Percentiles rank a stretch among this genome's conserved stretches.
Conservation (phyloP, 2,797 vertebrate species). For the Eupleurogrammus muticus region DNA sequence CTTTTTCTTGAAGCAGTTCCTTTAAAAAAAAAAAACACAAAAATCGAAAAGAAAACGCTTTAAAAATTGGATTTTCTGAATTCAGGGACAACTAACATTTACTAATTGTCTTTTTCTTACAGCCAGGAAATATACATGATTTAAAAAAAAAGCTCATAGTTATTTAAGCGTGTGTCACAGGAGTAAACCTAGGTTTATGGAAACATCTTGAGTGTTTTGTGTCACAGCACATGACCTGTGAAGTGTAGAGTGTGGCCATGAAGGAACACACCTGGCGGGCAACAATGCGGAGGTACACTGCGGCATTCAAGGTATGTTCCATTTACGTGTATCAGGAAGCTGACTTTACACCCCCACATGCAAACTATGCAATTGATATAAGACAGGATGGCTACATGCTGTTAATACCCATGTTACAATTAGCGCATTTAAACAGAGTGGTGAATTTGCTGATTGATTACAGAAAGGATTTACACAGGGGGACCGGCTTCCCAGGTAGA, state of each 20-base stretch:
- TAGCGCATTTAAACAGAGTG: background rate
- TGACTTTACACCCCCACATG: background rate
- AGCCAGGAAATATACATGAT: background rate
- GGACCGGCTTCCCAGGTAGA: too few species aligned
- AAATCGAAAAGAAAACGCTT: background rate
- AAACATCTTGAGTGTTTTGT: constrained; percentile 15
- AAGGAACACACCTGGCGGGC: constrained; percentile 16
- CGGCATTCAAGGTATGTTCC: constrained; percentile 4
- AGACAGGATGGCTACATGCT: background rate
- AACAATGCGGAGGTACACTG: constrained; percentile 9
- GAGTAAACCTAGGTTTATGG: background rate
- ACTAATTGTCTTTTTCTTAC: background rate
- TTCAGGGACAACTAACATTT: background rate
- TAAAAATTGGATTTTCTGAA: background rate
- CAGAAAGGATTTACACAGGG: too few species aligned
- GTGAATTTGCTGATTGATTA: too few species aligned
- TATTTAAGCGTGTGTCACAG: too few species aligned
- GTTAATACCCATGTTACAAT: background rate
- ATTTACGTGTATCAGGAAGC: background rate
- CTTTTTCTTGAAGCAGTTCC: constrained; percentile 4
- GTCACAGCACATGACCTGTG: constrained; percentile 3
- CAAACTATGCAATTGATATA: background rate
- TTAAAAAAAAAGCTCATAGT: background rate
- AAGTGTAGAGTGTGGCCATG: constrained; percentile 4
- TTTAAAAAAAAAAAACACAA: background rate